Evolutionary conservation across 2,113 vertebrate genomes (phyloP).

Genomic region (Tachysurus fulvidraco): DNA sequence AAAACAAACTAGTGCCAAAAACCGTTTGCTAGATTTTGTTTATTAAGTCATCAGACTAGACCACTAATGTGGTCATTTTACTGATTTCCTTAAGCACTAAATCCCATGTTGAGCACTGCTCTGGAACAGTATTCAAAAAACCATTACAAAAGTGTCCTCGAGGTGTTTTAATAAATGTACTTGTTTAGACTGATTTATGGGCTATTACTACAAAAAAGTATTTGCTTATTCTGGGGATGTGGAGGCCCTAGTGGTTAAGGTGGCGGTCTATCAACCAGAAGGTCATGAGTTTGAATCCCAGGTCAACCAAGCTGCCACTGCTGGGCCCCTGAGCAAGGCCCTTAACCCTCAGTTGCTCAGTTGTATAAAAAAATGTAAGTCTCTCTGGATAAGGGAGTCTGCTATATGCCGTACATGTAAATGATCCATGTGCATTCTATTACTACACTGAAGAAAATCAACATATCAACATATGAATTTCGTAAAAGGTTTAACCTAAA

Average conservation of each 20-base stretch:
- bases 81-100: slow-evolving; percentile 5
- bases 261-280: too few species aligned
- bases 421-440: background rate
- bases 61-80: background rate
- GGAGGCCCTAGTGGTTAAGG: too few species aligned
- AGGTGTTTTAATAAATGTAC: background rate
- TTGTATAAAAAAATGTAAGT: too few species aligned
- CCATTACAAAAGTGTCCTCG: background rate
- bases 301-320: too few species aligned
- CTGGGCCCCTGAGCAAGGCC: too few species aligned
- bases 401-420: too few species aligned
- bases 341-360: too few species aligned
- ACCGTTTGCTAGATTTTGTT: background rate
- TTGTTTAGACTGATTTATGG: background rate
- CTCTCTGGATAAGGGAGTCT: too few species aligned
- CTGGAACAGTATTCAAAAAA: background rate
- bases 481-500: background rate
- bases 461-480: background rate
- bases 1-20: background rate
- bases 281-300: too few species aligned
- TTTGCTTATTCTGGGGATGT: background rate
- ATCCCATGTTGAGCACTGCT: background rate
- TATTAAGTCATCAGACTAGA: background rate
- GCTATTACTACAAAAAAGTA: background rate
- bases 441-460: background rate